Percentiles rank a stretch among this genome's conserved stretches.
These are phyloP conservation scores for Onthophagus sagittarius DNA, from an alignment of 2,888 invertebrate species.

Conservation along the genomic window DNA sequence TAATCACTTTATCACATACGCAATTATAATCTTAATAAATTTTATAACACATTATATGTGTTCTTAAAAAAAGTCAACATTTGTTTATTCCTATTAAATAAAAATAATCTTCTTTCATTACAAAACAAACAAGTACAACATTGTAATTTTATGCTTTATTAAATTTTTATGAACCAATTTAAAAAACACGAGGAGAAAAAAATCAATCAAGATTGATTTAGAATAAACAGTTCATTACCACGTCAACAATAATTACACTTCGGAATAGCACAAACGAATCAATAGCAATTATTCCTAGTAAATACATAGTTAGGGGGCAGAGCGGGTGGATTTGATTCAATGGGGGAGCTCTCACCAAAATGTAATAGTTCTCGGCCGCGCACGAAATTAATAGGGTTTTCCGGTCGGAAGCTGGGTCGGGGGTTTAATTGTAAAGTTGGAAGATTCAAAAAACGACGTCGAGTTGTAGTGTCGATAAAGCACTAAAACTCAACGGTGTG, in stretches of 20 bases:
- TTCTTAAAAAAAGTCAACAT: no score
- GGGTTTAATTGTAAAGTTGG: neutral
- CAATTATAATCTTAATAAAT: no score
- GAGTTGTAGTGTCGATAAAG: neutral
- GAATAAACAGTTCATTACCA: neutral
- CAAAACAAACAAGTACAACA: no score
- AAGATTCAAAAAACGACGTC: neutral
- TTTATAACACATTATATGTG: no score
- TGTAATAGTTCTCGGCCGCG: neutral
- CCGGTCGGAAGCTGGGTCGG: neutral
- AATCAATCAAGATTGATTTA: neutral
- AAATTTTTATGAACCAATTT: no score
- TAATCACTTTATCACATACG: no score
- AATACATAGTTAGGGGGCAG: neutral
- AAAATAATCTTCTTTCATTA: no score
- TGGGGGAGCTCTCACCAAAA: neutral
- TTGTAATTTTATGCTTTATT: no score
- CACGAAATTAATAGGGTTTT: neutral
- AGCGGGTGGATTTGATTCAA: neutral
- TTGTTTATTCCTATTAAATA: no score
- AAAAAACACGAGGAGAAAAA: no score
- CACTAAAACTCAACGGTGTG: neutral
- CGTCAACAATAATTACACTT: neutral
- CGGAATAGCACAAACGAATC: neutral
- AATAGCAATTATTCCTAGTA: neutral